Conservation (phyloP, 2,113 vertebrate genomes). For the Xiphias gladius region DNA sequence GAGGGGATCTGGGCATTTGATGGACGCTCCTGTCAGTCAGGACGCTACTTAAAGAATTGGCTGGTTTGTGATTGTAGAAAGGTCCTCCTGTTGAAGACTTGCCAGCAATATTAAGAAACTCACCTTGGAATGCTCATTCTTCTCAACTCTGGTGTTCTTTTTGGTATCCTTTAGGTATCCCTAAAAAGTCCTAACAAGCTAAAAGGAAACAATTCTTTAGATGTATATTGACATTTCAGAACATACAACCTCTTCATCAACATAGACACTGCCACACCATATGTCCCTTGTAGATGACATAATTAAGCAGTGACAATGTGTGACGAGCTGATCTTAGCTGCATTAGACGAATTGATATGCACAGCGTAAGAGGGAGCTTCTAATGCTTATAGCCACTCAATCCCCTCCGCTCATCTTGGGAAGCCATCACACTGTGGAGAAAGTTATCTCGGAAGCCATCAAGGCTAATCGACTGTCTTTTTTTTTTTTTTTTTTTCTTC, state of each 20-base stretch:
- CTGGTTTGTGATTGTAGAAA: slow-evolving; percentile 59
- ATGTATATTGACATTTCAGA: slow-evolving; percentile 47
- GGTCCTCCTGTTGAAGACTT: slow-evolving; percentile 13
- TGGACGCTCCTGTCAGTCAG: slow-evolving; percentile 68
- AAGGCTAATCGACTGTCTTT: slow-evolving; percentile 43
- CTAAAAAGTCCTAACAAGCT: slow-evolving; percentile 36
- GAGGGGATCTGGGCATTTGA: slow-evolving; percentile 68
- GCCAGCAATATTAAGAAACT: slow-evolving; percentile 28
- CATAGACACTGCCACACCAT: slow-evolving; percentile 7
- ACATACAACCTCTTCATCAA: slow-evolving; percentile 25
- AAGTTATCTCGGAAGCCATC: slow-evolving; percentile 65
- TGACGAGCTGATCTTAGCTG: slow-evolving; percentile 69
- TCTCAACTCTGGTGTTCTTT: not conserved
- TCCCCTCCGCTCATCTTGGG: slow-evolving; percentile 49
- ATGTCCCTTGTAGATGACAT: slow-evolving; percentile 69
- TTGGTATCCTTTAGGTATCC: not conserved
- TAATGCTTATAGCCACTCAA: slow-evolving; percentile 65
- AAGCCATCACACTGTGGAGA: slow-evolving; percentile 49
- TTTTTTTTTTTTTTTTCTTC: too few species aligned
- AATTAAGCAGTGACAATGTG: slow-evolving; percentile 77
- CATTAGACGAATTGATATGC: slow-evolving; percentile 79
- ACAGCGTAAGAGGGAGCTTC: slow-evolving; percentile 62
- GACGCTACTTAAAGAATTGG: slow-evolving; percentile 66
- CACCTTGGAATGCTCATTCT: not conserved
- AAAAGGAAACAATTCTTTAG: slow-evolving; percentile 53